Base-by-base conservation (phyloP, 2,797 vertebrate genomes). In the Mormyrus hasselquistii region DNA sequence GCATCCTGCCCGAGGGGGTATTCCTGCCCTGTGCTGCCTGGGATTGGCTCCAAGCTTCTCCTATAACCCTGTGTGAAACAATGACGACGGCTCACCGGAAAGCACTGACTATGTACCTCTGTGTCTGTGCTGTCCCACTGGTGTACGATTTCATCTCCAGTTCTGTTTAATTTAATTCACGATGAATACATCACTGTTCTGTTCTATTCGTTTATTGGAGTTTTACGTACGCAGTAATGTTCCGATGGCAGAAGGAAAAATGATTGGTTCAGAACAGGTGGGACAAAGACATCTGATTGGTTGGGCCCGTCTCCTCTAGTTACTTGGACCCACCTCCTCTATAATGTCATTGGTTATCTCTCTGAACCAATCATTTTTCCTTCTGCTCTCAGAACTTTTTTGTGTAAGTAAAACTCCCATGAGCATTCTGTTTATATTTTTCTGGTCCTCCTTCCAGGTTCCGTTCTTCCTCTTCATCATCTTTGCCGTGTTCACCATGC, bases 391-490 rank as follows among this genome's bases (percentile, higher is more conserved):
- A 59, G 57, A 59, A 59, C 57, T 9, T 59, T 59, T 59, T 9
- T 22, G 57, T 62, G n/a, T 8, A 62, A 8, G 1, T 25, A 9
- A n/a, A 62, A 62, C n/a, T 22, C n/a, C 57, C n/a, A 62, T 62
- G 57, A 62, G n/a, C 57, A 22, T 62, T 73, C 65, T 73, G 10
- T 73, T 73, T 34, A 34, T 57, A 55, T 22, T 73, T 25, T 62
- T 2, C 76, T 1, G 9, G 5, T 79, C 22, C 83, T 22, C 47
- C 59, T 19, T 52, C 19, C 88, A 99, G 98, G 98, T 98, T 90
- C 98, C 98, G n/a, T 98, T 98, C 93, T 99, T 99, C 93, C 96
- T 99, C 83, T 99, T 99, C 92, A 94, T 99, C 90, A 96, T 98
- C 93, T 99, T 99, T 91, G 97, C 97, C 0, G 97, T 97, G 84